These are phyloP conservation scores for Telmatochromis brachygnathus DNA, from an alignment of 2,113 vertebrate species.

Conservation along the genomic window DNA sequence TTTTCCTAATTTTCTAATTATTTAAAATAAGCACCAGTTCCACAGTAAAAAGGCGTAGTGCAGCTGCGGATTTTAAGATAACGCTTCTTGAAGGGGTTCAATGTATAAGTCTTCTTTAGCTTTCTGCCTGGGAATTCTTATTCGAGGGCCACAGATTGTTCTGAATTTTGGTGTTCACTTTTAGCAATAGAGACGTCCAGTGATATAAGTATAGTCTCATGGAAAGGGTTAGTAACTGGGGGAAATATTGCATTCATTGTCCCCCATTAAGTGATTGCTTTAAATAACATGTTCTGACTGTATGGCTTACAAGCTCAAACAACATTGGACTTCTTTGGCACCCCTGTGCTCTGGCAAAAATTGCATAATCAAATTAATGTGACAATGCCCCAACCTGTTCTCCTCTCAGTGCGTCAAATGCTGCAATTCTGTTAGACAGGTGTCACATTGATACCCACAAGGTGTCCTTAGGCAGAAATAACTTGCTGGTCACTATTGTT, in stretches of 20 bases:
- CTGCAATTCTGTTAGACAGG: not conserved
- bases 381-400: not conserved
- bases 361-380: not conserved
- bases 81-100: not conserved
- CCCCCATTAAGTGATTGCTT: not conserved
- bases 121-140: not conserved
- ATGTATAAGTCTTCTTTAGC: not conserved
- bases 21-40: not conserved
- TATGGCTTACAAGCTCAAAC: not conserved
- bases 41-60: not conserved
- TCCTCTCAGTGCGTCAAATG: not conserved
- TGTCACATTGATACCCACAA: not conserved
- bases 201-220: not conserved
- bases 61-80: not conserved
- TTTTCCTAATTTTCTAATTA: not conserved
- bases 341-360: not conserved
- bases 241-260: not conserved
- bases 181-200: not conserved
- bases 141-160: not conserved
- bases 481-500: not conserved
- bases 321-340: not conserved
- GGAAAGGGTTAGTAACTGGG: not conserved
- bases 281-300: not conserved
- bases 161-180: not conserved
- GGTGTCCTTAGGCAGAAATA: not conserved